Base-by-base conservation (phyloP, 2,113 vertebrate genomes). In the Chauna torquata region DNA sequence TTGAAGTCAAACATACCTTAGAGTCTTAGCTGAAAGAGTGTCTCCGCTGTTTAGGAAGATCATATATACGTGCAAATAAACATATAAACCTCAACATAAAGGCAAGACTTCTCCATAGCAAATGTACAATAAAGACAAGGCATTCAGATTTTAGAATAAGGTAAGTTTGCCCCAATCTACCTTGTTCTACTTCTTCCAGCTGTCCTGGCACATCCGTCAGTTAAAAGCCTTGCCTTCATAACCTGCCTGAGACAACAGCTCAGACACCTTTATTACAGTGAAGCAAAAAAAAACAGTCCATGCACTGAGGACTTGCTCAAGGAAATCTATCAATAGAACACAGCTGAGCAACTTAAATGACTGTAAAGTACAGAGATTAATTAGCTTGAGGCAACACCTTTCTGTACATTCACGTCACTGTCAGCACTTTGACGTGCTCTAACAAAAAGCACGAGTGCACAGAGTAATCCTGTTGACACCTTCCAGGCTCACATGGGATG, bases 121-220 rank as follows among this genome's bases (percentile, higher is more conserved):
- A 93, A 90, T 16, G 91, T 14, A 77, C 25, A 88, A 80, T 49
- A 90, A 74, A 92, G 62, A 94, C 32, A 94, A 92, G 69, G n/a
- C 79, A 90, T 80, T 77, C 70, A 50, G 23, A 11, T 65, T 94
- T 94, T 61, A 87, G 32, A 87, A 84, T 59, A 87, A 62, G 34
- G 25, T 38, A 80, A 86, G 28, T 71, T 90, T 55, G 68, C 38
- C n/a, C 40, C 76, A 74, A 2, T 93, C 88, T 94, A 94, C 90
- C 90, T 96, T 91, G 71, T 79, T 90, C 61, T 94, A 88, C n/a
- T 92, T 86, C 81, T 94, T 96, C 74, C 90, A 91, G 84, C 54
- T 90, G 84, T 91, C 71, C 71, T 80, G 76, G 76, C 40, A 85
- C 17, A n/a, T 93, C 88, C 88, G 50, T 76, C 40, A 24, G 45